Conservation (phyloP, 2,113 vertebrate genomes). For the Clarias magur region DNA sequence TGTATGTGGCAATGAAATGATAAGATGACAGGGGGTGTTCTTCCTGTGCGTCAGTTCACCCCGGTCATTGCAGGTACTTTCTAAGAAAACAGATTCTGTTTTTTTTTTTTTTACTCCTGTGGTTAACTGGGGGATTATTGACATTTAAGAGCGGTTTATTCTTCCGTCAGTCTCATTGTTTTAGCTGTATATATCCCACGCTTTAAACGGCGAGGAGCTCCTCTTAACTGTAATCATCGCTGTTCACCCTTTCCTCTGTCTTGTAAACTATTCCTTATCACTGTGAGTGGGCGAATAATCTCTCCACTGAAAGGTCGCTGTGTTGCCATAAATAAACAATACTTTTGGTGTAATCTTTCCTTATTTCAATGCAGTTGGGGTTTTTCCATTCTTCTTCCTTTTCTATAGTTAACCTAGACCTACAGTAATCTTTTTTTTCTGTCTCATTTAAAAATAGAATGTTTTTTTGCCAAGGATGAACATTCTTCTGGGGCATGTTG, state of each 20-base stretch:
- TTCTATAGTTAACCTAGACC: not conserved
- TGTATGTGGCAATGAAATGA: not conserved
- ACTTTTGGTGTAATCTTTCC: conserved; percentile 11
- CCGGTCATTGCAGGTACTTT: conserved; percentile 24
- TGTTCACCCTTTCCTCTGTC: conserved; percentile 18
- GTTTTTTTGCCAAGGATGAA: not conserved
- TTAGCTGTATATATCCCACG: conserved; percentile 24
- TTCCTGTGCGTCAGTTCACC: not conserved
- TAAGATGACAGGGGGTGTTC: not conserved
- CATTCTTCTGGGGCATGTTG: not conserved
- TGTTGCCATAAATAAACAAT: conserved; percentile 32
- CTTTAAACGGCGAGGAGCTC: not conserved
- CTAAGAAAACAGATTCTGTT: not conserved
- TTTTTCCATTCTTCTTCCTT: conserved; percentile 2
- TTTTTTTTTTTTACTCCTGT: conserved; percentile 3
- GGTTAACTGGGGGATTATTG: not conserved
- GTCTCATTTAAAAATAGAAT: not conserved
- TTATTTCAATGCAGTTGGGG: not conserved
- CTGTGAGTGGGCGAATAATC: conserved; percentile 20
- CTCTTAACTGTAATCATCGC: not conserved
- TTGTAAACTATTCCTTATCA: conserved; percentile 23
- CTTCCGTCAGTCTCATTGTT: conserved; percentile 10
- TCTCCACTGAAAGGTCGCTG: not conserved
- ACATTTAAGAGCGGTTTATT: not conserved
- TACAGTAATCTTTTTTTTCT: not conserved